Base-by-base conservation (phyloP, 2,888 invertebrate genomes). In the Odiellus spinosus region DNA sequence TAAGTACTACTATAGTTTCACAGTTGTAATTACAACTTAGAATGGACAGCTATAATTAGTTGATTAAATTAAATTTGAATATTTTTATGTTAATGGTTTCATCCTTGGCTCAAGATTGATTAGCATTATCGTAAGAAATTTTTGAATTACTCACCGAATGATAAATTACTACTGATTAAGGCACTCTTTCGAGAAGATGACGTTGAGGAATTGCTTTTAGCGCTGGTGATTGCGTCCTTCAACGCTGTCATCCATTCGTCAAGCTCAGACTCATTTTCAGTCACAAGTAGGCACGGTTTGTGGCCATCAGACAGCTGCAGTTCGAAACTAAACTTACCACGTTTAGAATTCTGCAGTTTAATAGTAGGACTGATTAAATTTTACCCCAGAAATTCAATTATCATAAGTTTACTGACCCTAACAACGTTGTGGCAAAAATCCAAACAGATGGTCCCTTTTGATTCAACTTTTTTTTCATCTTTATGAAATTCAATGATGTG, bases 401-500 rank as follows among this genome's bases (percentile, higher is more conserved):
- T 32, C 18, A 17, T 34, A 34, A 33, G 52, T 51, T 41, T 40
- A 64, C 67, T 64, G 67, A 82, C 82, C 72, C 80, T 78, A 48
- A 82, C 76, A 59, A 90, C 85, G 64, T 87, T 86, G 2, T 81
- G 81, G 63, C 88, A 90, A 69, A 87, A 85, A 65, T 91, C 90
- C 80, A 91, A 82, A 55, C 86, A 87, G 63, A 91, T 83, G 33
- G 87, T 82, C 55, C 85, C 79, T 69, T 90, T 90, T 1, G 85
- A 82, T 60, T 91, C 90, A 20, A 78, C 78, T 67, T 85, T 87
- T 63, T 82, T 82, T 52, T 90, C 88, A 67, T 91, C 91, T 69
- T 91, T 91, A 65, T 85, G 85, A 57, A 91, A 75, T 68, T 90
- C 88, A 45, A 91, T 72, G 60, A 86, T 82, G 60, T 87, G 88